Evolutionary conservation across 2,113 vertebrate genomes (phyloP).

Genomic region (Gila orcuttii): DNA sequence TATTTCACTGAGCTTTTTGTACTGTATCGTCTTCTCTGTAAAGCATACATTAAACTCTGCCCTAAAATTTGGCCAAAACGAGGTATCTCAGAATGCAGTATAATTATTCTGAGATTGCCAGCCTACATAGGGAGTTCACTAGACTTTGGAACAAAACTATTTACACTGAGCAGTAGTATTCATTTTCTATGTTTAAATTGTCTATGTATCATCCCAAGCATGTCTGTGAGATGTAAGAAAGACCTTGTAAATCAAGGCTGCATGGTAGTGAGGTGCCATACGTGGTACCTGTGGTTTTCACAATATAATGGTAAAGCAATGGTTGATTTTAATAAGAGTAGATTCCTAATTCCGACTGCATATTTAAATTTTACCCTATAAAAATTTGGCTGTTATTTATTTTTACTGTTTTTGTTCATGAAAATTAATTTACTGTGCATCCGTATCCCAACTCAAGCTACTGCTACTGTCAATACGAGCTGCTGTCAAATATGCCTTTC

Average conservation of each 20-base stretch:
- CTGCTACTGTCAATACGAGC: no score
- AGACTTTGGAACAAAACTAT: not conserved
- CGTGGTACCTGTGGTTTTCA: no score
- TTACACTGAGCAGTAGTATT: not conserved
- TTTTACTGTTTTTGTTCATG: no score
- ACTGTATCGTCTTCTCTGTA: not conserved
- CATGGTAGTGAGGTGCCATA: no score
- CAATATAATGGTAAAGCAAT: no score
- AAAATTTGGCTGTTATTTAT: no score
- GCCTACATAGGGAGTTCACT: not conserved
- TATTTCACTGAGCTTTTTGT: not conserved
- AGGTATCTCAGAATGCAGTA: not conserved
- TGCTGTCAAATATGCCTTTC: no score
- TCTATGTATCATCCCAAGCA: not conserved
- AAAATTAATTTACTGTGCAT: no score
- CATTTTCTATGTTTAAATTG: not conserved
- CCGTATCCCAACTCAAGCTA: no score
- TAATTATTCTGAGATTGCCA: conserved; percentile 16
- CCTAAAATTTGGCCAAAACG: not conserved
- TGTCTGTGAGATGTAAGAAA: not conserved
- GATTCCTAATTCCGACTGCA: no score
- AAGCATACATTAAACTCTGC: not conserved
- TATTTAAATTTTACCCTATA: no score
- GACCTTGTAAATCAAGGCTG: not conserved
- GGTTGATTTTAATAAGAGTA: no score